Conservation (phyloP, 2,797 vertebrate species). For the Dendrocincla tyrannina region DNA sequence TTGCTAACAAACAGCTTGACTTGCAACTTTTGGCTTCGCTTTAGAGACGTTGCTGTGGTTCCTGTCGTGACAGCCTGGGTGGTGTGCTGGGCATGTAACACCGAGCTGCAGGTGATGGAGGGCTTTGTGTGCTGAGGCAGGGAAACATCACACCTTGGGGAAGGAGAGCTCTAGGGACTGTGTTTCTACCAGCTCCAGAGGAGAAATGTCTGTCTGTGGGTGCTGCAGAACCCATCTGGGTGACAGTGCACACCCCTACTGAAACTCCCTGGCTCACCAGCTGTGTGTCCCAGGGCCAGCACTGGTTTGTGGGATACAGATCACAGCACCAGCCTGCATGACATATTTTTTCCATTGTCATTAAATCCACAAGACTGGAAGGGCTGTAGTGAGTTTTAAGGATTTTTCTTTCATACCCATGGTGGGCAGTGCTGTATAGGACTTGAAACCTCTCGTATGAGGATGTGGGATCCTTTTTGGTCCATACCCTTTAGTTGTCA, state of each 20-base stretch:
- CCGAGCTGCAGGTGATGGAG: not conserved
- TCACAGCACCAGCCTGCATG: not conserved
- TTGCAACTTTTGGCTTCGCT: not conserved
- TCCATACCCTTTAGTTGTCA: not conserved
- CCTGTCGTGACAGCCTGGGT: rapidly evolving
- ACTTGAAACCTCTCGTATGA: not conserved
- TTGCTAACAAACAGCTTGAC: not conserved
- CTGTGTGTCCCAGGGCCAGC: rapidly evolving
- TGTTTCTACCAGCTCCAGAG: not conserved
- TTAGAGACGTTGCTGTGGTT: not conserved
- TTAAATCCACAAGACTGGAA: not conserved
- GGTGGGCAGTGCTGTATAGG: not conserved
- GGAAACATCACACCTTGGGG: not conserved
- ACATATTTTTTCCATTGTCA: rapidly evolving
- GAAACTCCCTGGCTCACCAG: not conserved
- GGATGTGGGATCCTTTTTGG: not conserved
- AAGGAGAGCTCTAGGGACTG: not conserved
- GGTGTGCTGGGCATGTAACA: rapidly evolving
- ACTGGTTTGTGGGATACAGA: not conserved
- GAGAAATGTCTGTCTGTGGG: not conserved
- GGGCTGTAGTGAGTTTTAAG: not conserved
- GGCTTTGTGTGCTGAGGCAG: not conserved
- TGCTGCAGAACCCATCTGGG: not conserved
- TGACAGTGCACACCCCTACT: not conserved
- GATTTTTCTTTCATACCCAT: not conserved